Percentiles rank a stretch among this genome's conserved stretches.
Conservation (phyloP, 2,113 vertebrate species). For the Phalacrocorax brasilianus region DNA sequence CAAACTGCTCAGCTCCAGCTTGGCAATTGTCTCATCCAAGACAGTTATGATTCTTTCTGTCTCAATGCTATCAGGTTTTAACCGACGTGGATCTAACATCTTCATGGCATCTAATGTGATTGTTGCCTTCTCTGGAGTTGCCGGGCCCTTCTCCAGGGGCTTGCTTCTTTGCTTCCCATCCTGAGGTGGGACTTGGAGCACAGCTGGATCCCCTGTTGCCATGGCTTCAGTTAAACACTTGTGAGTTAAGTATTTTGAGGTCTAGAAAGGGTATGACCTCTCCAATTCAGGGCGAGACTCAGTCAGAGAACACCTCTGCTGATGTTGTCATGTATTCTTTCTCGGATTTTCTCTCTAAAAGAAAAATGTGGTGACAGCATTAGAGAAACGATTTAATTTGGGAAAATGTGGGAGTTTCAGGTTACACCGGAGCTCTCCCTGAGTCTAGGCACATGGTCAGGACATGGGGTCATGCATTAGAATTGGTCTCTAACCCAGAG, state of each 20-base stretch:
- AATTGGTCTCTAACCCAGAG: background rate
- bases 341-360: background rate
- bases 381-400: background rate
- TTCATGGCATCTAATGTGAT: background rate
- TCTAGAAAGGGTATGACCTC: background rate
- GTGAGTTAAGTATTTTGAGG: background rate
- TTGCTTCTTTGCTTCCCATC: background rate
- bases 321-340: background rate
- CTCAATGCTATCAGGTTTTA: background rate
- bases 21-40: slow-evolving; percentile 5
- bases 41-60: background rate
- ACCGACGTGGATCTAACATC: background rate
- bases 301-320: background rate
- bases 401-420: background rate
- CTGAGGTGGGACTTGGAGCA: background rate
- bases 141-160: background rate
- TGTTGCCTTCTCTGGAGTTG: background rate
- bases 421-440: fast-evolving
- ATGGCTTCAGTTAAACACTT: background rate
- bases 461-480: fast-evolving
- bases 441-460: background rate
- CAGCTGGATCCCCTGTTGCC: background rate
- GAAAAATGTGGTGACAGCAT: background rate
- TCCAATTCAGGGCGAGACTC: background rate
- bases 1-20: slow-evolving; percentile 38